phyloP scores from a whole-genome alignment of 2,888 invertebrate species.

The Apamea monoglypha region DNA sequence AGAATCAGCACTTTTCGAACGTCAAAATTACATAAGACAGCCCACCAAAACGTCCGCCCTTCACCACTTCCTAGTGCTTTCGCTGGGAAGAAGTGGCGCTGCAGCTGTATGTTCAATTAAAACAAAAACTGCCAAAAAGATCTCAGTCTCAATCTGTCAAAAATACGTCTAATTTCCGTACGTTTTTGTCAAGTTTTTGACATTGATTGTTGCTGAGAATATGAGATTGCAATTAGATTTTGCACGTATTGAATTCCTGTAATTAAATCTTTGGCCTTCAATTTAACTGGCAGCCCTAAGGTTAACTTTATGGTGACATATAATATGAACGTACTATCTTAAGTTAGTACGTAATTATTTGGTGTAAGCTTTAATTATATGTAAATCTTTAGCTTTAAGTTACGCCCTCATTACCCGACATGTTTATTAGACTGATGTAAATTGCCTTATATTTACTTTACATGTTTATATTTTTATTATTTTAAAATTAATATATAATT shows the following conservation, averaged over 20 bases:
- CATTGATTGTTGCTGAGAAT: not conserved
- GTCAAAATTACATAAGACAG: too few relatives aligned
- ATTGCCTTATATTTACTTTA: constrained; percentile 23
- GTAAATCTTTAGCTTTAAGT: constrained; percentile 20
- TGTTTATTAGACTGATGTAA: constrained; percentile 18
- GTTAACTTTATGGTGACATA: constrained; percentile 28
- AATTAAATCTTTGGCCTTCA: not conserved
- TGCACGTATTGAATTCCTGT: not conserved
- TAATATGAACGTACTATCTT: constrained; percentile 19
- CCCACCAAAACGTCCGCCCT: too few relatives aligned
- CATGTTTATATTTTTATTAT: constrained; percentile 13
- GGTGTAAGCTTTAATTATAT: constrained; percentile 33
- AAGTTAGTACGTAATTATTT: constrained; percentile 46
- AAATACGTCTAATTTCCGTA: not conserved
- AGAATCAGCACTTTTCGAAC: too few relatives aligned
- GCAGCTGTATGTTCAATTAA: too few relatives aligned
- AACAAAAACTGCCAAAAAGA: too few relatives aligned
- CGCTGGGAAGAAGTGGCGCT: too few relatives aligned
- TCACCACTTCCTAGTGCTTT: too few relatives aligned
- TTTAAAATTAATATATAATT: constrained; percentile 14
- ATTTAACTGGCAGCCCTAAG: constrained; percentile 19
- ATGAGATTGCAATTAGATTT: not conserved
- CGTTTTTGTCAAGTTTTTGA: not conserved
- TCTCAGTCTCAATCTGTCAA: not conserved
- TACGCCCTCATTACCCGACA: constrained; percentile 21